Base-by-base conservation (phyloP, 2,797 vertebrate genomes). In the Poeciliopsis presidionis region DNA sequence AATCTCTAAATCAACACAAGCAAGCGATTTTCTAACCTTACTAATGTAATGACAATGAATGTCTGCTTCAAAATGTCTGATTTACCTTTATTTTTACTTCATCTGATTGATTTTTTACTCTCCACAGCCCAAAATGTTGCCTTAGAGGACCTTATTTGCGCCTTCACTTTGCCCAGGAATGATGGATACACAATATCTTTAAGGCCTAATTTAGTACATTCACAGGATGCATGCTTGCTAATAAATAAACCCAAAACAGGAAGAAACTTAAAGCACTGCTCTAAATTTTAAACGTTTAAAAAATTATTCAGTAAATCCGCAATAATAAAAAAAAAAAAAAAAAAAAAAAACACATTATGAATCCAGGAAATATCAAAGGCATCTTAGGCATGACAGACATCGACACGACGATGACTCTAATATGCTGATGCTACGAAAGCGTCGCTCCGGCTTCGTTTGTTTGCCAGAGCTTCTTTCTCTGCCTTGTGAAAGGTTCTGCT, bases 401-500 rank as follows among this genome's bases (percentile, higher is more conserved):
- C 70, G 74, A 86, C 46, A 30, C 57, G 75, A 72, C 55, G 76
- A 49, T 73, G 67, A 79, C 80, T 85, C 75, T 81, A 82, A 83
- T 75, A 87, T 57, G 73, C 73, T 49, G n/a, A 49, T 75, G 49
- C 73, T 76, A 75, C 73, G 65, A 70, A 83, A 78, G 78, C 70
- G 43, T 79, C 46, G 47, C 76, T 74, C 53, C 77, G 55, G 46
- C 20, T 73, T 78, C 67, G 28, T 57, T 72, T 78, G 72, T 73
- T n/a, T 73, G 78, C 46, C 7, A 77, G 81, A 65, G 77, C 72
- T 83, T 87, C 79, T 84, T 82, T 86, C 85, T 89, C 81, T 80
- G 84, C 59, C 88, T 89, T 86, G 85, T 83, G 85, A 90, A 89
- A 74, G 93, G 87, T 91, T 89, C 84, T 90, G 91, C 84, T 91